These are phyloP conservation scores for Micronycteris hirsuta DNA, from an alignment of 2,113 vertebrate genomes.

Conservation along the genomic window DNA sequence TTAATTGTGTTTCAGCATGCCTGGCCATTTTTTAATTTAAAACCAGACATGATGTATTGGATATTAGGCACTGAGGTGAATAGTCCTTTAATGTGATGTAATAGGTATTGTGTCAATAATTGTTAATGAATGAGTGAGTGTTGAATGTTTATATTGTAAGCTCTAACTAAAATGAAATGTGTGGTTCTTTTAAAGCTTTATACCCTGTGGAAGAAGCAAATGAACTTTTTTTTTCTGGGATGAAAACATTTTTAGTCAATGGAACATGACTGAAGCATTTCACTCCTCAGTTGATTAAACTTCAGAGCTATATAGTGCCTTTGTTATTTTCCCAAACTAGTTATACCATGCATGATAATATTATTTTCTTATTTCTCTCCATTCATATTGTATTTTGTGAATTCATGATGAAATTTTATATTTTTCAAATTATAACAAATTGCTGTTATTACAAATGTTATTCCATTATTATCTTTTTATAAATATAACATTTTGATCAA, in stretches of 20 bases:
- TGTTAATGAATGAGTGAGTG: not conserved
- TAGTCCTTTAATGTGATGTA: not conserved
- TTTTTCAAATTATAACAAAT: not conserved
- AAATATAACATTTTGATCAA: not conserved
- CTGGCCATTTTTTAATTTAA: not conserved
- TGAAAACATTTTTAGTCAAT: slow-evolving; percentile 7
- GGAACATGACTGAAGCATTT: not conserved
- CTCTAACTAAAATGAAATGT: not conserved
- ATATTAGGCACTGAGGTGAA: not conserved
- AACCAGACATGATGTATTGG: not conserved
- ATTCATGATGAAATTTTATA: not conserved
- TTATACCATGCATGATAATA: not conserved
- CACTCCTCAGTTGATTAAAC: not conserved
- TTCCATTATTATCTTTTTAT: not conserved
- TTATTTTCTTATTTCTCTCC: not conserved
- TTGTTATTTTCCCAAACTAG: not conserved
- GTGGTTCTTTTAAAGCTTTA: not conserved
- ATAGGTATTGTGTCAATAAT: not conserved
- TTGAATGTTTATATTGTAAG: not conserved
- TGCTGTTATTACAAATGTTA: not conserved
- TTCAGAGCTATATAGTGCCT: not conserved
- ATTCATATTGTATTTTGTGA: not conserved
- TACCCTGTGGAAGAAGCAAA: not conserved
- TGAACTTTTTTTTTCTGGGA: not conserved
- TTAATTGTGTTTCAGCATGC: not conserved